A percentile compares a stretch with the other conserved stretches of the same genome.
Evolutionary conservation across 2,888 invertebrate genomes (phyloP).

Genomic region (Camponotus fellah): DNA sequence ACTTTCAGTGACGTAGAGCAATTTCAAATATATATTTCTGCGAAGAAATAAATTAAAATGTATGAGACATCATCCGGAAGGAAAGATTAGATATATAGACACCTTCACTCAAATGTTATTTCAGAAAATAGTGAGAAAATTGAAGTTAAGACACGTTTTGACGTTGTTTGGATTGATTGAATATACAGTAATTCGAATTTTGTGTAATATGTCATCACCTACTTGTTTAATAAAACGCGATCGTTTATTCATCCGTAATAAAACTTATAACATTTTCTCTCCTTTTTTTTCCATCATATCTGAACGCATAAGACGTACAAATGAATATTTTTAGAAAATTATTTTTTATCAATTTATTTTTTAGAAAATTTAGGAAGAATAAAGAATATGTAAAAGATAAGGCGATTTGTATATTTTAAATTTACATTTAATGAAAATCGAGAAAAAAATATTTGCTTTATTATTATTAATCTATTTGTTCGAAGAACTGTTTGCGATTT

Average conservation of each 20-base stretch:
- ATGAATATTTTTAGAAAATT: neutral
- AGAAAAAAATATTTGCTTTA: neutral
- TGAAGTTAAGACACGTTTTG: slow-evolving; percentile 49
- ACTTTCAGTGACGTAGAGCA: slow-evolving; percentile 53
- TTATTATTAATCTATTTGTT: neutral
- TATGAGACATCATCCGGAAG: slow-evolving; percentile 60
- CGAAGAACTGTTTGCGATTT: neutral
- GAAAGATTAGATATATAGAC: slow-evolving; percentile 20
- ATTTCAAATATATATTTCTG: slow-evolving; percentile 42
- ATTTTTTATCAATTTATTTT: neutral
- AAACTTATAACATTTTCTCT: slow-evolving; percentile 25
- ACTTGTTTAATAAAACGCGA: slow-evolving; percentile 39
- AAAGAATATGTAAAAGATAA: neutral
- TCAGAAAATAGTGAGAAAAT: slow-evolving; percentile 49
- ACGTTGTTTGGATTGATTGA: slow-evolving; percentile 49
- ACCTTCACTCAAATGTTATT: slow-evolving; percentile 32
- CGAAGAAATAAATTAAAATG: slow-evolving; percentile 72
- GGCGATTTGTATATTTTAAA: neutral
- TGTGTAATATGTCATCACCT: slow-evolving; percentile 40
- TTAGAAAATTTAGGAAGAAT: neutral
- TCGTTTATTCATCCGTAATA: neutral
- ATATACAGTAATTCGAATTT: slow-evolving; percentile 52
- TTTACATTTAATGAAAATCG: neutral
- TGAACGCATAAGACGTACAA: neutral
- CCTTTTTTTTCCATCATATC: neutral